Evolutionary conservation across 2,113 vertebrate species (phyloP).

Genomic region (Acrocephalus kingi): DNA sequence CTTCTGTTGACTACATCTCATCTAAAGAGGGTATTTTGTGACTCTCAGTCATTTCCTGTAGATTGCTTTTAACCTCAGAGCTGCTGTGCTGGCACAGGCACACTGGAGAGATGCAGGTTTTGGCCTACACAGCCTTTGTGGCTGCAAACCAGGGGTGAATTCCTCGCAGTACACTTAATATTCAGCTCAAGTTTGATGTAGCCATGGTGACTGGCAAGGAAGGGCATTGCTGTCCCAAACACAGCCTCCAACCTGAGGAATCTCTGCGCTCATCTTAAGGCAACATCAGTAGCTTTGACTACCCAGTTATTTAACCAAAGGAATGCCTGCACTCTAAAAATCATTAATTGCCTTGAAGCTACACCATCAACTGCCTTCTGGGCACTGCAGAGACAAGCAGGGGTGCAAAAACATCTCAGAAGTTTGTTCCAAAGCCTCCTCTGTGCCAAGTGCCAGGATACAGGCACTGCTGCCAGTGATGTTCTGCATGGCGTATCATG

Average conservation of each 20-base stretch:
- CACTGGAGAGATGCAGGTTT: background rate
- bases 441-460: accelerated
- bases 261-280: background rate
- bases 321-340: background rate
- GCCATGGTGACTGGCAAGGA: constrained; percentile 42
- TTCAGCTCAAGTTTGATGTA: constrained; percentile 44
- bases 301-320: background rate
- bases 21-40: constrained; percentile 8
- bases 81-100: background rate
- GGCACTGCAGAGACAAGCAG: background rate
- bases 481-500: accelerated
- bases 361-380: background rate
- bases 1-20: background rate
- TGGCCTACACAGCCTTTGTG: background rate
- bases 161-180: constrained; percentile 35
- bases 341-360: background rate
- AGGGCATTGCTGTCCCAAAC: constrained; percentile 25
- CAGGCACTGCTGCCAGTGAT: accelerated
- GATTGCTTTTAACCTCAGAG: constrained; percentile 19
- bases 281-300: background rate
- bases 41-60: background rate
- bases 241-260: background rate
- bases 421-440: background rate
- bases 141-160: background rate
- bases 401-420: background rate